Percentiles rank a stretch among this genome's conserved stretches.
These are phyloP conservation scores for Drosophila multiciliata DNA, from an alignment of 2,888 invertebrate genomes.

Conservation along the genomic window DNA sequence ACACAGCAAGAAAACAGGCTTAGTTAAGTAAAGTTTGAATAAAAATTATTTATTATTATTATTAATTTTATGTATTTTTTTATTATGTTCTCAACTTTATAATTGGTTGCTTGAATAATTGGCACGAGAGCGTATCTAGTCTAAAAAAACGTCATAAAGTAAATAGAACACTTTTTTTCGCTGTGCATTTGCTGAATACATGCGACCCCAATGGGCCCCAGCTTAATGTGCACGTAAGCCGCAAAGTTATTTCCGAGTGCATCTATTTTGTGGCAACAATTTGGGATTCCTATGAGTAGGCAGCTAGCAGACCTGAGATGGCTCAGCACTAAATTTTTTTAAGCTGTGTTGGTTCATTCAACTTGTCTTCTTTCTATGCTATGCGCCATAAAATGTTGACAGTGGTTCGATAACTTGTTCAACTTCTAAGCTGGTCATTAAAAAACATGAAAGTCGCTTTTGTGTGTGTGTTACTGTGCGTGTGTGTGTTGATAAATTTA, in stretches of 20 bases:
- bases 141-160: neutral
- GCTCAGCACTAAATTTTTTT: slow-evolving; percentile 19
- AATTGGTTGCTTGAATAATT: neutral
- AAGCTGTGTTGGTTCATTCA: slow-evolving; percentile 66
- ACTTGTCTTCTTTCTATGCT: slow-evolving; percentile 34
- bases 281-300: slow-evolving; percentile 7
- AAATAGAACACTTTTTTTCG: neutral
- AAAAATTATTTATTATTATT: too few species aligned
- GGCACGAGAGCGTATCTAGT: neutral
- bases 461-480: neutral
- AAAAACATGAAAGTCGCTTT: slow-evolving; percentile 50
- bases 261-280: slow-evolving; percentile 43
- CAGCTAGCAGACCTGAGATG: slow-evolving; percentile 2
- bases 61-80: neutral
- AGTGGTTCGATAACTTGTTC: slow-evolving; percentile 10
- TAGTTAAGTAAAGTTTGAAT: neutral
- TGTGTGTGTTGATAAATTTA: slow-evolving; percentile 53
- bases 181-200: slow-evolving; percentile 2
- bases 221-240: slow-evolving; percentile 42
- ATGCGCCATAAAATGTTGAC: slow-evolving; percentile 19
- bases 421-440: slow-evolving; percentile 33
- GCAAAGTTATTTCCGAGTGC: slow-evolving; percentile 52
- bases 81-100: neutral
- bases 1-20: neutral
- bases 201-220: slow-evolving; percentile 23